Conservation (phyloP, 2,888 invertebrate genomes). For the Vanessa cardui region DNA sequence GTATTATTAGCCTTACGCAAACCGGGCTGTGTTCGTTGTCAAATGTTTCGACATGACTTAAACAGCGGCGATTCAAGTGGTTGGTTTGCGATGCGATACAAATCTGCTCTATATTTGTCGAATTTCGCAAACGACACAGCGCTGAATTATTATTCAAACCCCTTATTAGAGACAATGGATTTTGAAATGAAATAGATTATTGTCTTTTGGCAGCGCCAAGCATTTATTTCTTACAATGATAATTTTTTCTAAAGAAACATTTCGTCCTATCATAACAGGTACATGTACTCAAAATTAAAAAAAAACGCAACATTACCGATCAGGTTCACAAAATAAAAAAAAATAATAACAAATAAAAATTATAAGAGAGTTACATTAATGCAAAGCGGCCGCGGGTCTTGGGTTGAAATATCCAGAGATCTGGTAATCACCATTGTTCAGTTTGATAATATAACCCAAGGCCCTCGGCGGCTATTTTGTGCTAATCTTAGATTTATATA, state of each 20-base stretch:
- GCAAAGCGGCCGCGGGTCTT: slow-evolving; percentile 61
- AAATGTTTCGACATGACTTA: slow-evolving; percentile 59
- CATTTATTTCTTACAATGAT: slow-evolving; percentile 59
- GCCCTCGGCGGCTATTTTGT: slow-evolving; percentile 63
- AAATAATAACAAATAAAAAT: slow-evolving; percentile 66
- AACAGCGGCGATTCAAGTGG: slow-evolving; percentile 55
- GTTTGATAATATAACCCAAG: slow-evolving; percentile 58
- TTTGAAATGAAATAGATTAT: slow-evolving; percentile 52
- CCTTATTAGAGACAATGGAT: slow-evolving; percentile 52
- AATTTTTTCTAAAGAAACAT: slow-evolving; percentile 51
- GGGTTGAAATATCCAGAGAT: slow-evolving; percentile 55
- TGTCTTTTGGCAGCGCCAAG: slow-evolving; percentile 62
- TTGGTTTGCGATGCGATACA: slow-evolving; percentile 61
- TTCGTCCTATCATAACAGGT: slow-evolving; percentile 72
- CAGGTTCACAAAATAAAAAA: slow-evolving; percentile 61
- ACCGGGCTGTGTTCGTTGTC: slow-evolving; percentile 67
- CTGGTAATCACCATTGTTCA: slow-evolving; percentile 62
- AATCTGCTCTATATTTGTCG: slow-evolving; percentile 72
- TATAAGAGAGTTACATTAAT: slow-evolving; percentile 64
- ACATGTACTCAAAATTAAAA: slow-evolving; percentile 74
- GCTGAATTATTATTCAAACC: slow-evolving; percentile 55
- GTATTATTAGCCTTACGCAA: slow-evolving; percentile 54
- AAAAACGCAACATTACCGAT: slow-evolving; percentile 69
- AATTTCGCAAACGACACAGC: slow-evolving; percentile 69
- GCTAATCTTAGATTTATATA: slow-evolving; percentile 80